Percentiles rank a stretch among this genome's conserved stretches.
These are phyloP conservation scores for Notoglanidium macrostoma DNA, from an alignment of 2,797 vertebrate genomes.

Conservation along the genomic window DNA sequence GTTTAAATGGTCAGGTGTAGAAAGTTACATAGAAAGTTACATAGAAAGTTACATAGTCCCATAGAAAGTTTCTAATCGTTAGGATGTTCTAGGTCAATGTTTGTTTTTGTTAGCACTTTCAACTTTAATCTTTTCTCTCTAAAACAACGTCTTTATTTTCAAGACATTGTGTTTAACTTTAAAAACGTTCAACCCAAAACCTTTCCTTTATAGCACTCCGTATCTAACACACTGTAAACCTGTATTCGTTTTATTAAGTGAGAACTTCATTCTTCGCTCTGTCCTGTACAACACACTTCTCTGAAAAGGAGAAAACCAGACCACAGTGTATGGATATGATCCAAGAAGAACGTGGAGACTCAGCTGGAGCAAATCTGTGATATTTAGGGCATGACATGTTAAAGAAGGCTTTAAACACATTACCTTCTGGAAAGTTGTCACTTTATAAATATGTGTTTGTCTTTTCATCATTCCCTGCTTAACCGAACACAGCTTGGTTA, in stretches of 20 bases:
- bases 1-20: neutral
- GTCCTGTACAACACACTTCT: neutral
- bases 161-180: too few species aligned
- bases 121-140: too few species aligned
- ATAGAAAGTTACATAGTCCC: too few species aligned
- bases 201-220: neutral
- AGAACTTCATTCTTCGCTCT: neutral
- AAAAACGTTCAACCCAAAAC: neutral
- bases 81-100: too few species aligned
- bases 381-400: neutral
- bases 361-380: conserved; percentile 16
- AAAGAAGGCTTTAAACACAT: conserved; percentile 8
- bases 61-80: too few species aligned
- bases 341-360: conserved; percentile 34
- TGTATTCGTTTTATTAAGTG: conserved; percentile 12
- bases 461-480: neutral
- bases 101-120: too few species aligned
- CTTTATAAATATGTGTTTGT: neutral
- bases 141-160: too few species aligned
- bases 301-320: conserved; percentile 16
- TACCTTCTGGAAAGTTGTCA: neutral
- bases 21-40: too few species aligned
- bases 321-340: conserved; percentile 17
- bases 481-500: conserved; percentile 13
- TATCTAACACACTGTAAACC: neutral